phyloP scores from a whole-genome alignment of 2,888 invertebrate genomes.

The Cyrtodaria siliqua region DNA sequence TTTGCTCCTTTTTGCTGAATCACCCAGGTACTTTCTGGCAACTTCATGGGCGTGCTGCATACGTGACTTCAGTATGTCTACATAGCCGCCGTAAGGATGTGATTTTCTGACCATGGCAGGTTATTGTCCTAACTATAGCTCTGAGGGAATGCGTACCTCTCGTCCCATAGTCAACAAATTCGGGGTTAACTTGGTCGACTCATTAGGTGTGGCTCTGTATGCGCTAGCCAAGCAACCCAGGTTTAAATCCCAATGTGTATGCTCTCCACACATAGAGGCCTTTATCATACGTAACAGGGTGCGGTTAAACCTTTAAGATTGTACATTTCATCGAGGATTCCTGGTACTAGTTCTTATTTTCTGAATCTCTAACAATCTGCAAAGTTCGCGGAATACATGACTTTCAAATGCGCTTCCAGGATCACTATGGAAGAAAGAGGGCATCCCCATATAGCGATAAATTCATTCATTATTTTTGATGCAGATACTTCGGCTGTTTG shows the following conservation, averaged over 20 bases:
- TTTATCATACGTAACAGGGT: constrained; percentile 21
- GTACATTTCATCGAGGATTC: constrained; percentile 21
- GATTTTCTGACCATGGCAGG: not conserved
- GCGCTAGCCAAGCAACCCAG: constrained; percentile 26
- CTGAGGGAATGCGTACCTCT: not conserved
- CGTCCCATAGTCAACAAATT: constrained; percentile 13
- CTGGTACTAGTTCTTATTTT: constrained; percentile 24
- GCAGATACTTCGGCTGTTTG: constrained; percentile 34
- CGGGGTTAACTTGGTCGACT: constrained; percentile 17
- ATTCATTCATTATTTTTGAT: constrained; percentile 15
- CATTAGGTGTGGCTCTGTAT: constrained; percentile 16
- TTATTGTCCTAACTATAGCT: not conserved
- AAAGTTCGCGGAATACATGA: constrained; percentile 13
- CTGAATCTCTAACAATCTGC: constrained; percentile 6
- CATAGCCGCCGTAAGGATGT: constrained; percentile 14
- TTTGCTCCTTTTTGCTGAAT: no score
- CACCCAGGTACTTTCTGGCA: not conserved
- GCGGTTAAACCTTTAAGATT: constrained; percentile 19
- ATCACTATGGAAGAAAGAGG: not conserved
- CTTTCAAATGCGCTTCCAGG: constrained; percentile 10
- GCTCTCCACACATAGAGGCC: constrained; percentile 20
- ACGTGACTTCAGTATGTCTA: not conserved
- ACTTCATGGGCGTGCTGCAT: constrained; percentile 18
- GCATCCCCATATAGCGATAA: constrained; percentile 23
- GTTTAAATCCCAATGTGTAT: constrained; percentile 28